Conservation (phyloP, 2,888 invertebrate genomes). For the Polymixis flavicincta region DNA sequence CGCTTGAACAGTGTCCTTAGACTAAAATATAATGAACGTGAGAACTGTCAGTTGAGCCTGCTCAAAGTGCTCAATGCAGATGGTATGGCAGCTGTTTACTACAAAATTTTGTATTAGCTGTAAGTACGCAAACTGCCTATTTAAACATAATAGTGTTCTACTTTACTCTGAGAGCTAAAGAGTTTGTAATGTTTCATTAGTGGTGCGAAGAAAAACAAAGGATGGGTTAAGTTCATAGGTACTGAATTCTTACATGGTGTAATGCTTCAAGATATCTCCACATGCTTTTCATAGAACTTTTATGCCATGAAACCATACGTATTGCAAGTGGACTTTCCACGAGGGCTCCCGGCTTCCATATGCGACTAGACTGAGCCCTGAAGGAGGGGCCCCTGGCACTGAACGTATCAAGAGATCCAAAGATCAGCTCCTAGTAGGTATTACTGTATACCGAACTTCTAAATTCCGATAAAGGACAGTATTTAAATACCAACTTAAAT, state of each 20-base stretch:
- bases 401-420: no score
- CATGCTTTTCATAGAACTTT: no score
- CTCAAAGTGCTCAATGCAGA: neutral
- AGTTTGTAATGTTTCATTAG: conserved; percentile 16
- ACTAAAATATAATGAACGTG: neutral
- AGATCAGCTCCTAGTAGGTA: conserved; percentile 15
- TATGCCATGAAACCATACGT: no score
- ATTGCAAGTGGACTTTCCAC: no score
- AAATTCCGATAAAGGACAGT: conserved; percentile 3
- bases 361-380: no score
- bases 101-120: conserved; percentile 54
- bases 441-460: conserved; percentile 14
- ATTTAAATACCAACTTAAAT: conserved; percentile 14
- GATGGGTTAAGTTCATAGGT: conserved; percentile 16
- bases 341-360: no score
- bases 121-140: conserved; percentile 62
- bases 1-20: neutral
- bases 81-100: conserved; percentile 41
- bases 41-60: neutral
- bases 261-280: conserved; percentile 7
- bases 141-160: conserved; percentile 31
- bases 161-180: conserved; percentile 40
- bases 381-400: no score
- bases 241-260: conserved; percentile 22
- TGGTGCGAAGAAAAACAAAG: conserved; percentile 28